Evolutionary conservation across 37 sponge, comb jelly and placozoan genomes (phyloP).

Genomic region (Geodia barretti): DNA sequence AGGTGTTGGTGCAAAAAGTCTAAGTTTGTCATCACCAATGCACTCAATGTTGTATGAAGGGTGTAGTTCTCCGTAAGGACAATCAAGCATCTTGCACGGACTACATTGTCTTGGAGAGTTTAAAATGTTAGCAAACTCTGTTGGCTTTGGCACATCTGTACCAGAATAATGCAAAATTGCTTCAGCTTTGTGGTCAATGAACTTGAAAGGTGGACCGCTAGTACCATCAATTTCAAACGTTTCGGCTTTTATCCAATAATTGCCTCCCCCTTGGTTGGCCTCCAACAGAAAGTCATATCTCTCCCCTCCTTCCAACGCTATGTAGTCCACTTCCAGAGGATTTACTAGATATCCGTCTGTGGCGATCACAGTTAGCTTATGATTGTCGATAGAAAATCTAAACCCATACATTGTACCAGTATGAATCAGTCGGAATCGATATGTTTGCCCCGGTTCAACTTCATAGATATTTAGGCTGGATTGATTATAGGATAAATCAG

Average conservation of each 20-base stretch:
- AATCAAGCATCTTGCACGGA: slow-evolving; percentile 66
- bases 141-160: too few species aligned
- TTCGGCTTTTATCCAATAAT: slow-evolving; percentile 67
- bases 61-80: slow-evolving; percentile 62
- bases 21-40: slow-evolving; percentile 34
- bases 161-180: slow-evolving; percentile 69
- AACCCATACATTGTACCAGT: slow-evolving; percentile 50
- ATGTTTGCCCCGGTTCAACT: slow-evolving; percentile 29
- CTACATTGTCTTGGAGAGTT: background rate
- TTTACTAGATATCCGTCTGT: slow-evolving; percentile 70
- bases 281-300: slow-evolving; percentile 76
- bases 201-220: slow-evolving; percentile 31
- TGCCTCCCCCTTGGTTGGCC: slow-evolving; percentile 21
- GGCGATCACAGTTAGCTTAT: slow-evolving; percentile 71
- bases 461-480: slow-evolving; percentile 45
- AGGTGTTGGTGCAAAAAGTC: slow-evolving; percentile 21
- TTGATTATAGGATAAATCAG: slow-evolving; percentile 18
- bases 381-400: slow-evolving; percentile 72
- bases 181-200: slow-evolving; percentile 41
- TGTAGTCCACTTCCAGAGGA: slow-evolving; percentile 55
- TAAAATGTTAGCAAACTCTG: too few species aligned
- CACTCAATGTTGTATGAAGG: slow-evolving; percentile 48
- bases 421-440: slow-evolving; percentile 78
- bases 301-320: slow-evolving; percentile 76
- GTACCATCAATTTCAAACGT: slow-evolving; percentile 50